These are phyloP conservation scores for Ctenopoma kingsleyae DNA, from an alignment of 2,797 vertebrate genomes.

Conservation along the genomic window DNA sequence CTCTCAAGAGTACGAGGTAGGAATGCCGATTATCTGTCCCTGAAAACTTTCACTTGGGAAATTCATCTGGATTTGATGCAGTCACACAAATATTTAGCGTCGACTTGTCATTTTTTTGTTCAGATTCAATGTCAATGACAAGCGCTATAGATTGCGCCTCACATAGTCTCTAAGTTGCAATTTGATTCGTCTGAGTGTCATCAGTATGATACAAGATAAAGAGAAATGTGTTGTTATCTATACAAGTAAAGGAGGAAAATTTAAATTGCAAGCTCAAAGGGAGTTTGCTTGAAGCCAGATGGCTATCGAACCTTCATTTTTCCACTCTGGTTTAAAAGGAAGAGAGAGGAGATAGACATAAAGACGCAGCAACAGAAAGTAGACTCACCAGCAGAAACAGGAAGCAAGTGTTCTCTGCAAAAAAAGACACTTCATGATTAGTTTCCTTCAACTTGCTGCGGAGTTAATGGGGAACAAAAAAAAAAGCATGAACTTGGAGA, in stretches of 20 bases:
- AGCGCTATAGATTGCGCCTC: constrained; percentile 10
- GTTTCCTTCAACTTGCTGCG: constrained; percentile 56
- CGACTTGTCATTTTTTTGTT: constrained; percentile 24
- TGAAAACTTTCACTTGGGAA: constrained; percentile 53
- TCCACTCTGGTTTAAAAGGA: constrained; percentile 51
- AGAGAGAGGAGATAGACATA: constrained; percentile 56
- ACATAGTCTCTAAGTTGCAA: constrained; percentile 3
- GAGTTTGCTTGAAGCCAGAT: constrained; percentile 76
- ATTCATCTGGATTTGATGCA: constrained; percentile 38
- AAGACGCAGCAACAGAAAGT: constrained; percentile 37
- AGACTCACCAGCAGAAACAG: constrained; percentile 40
- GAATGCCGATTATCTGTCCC: constrained; percentile 69
- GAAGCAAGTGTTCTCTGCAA: constrained; percentile 35
- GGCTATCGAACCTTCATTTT: constrained; percentile 67
- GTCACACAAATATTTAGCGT: constrained; percentile 35
- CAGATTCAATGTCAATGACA: constrained; percentile 31
- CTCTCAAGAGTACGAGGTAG: constrained; percentile 99
- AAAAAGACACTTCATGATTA: constrained; percentile 53
- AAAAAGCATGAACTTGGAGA: constrained; percentile 35
- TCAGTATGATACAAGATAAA: constrained; percentile 52
- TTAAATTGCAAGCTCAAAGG: constrained; percentile 72
- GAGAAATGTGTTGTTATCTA: constrained; percentile 58
- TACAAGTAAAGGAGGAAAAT: constrained; percentile 59
- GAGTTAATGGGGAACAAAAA: constrained; percentile 53
- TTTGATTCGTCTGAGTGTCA: constrained; percentile 42